Evolutionary conservation across 2,888 invertebrate species (phyloP), one percentile per base, ranked within the genome.

Genomic region (Electrophaes corylata): DNA sequence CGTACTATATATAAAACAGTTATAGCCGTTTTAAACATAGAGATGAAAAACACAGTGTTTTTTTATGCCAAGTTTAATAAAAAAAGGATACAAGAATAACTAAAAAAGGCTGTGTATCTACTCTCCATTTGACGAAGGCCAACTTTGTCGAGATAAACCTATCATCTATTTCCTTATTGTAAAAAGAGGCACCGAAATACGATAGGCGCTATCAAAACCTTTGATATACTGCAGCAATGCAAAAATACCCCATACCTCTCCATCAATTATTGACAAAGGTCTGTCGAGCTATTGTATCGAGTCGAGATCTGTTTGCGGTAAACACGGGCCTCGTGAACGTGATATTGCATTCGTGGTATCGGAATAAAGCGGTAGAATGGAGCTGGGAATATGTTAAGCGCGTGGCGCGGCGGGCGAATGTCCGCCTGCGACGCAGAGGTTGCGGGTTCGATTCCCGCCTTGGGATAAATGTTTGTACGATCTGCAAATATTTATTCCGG

Each of bases 261-360:
- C 39, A 20, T 44, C 39, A 52, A 56, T 26, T 71, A 66, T 70
- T 67, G 68, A 71, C 69, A 67, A 62, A 69, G 71, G 57, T 64
- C 50, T 50, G 67, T 67, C 65, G 71, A 66, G 66, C 65, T 66
- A 77, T 78, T 76, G 75, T 77, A 57, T 62, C 66, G 64, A 54
- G 45, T 53, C 55, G 64, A 68, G 67, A 69, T 67, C 65, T 76
- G 75, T 79, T 73, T 76, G 77, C 57, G 58, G 52, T 69, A 76
- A 76, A 80, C 71, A 77, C 57, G 57, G 47, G 54, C 64, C 58
- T 64, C 66, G 59, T 64, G 69, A 61, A 60, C 67, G 43, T 48
- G 44, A 51, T 57, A 61, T 57, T 50, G 56, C 57, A 62, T 45
- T 11, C 18, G 18, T 23, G 45, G n/a, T 35, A 23, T 49, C 16